Evolutionary conservation across 1,140 invertebrate genomes (phyloP), one percentile per base, ranked within the genome.

Genomic region (Drusus annulatus): DNA sequence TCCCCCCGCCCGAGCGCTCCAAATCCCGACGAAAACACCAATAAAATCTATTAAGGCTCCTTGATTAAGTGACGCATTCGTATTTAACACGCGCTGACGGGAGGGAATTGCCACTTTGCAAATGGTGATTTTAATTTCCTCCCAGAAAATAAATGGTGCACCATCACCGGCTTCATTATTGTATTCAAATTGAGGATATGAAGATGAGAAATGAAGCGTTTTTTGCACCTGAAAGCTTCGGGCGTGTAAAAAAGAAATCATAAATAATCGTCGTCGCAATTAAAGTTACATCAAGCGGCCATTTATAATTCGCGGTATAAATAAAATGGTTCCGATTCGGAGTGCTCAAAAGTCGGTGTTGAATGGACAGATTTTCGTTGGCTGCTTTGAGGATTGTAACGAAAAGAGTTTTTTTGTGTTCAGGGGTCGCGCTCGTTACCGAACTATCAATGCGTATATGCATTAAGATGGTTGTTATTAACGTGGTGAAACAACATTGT

Each of bases 51-150:
- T 78, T 78, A 69, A 63, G 45, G 17, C 62, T 23, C 50, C 62
- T 69, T 69, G 76, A 78, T 78, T 52, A 78, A 69, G 76, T 69
- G 76, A 78, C 76, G 76, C 76, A 78, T 36, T 78, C 76, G 28
- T 50, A 78, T 77, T 77, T 51, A 77, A 77, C 75, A 77, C 58
- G 52, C 63, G 75, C 58, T 63, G 45, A 62, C 75, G 60, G 68
- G 65, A 25, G 16, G 69, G 69, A 74, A 74, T 74, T 74, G 69
- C 51, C 69, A 74, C 69, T 28, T 56, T 50, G 21, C 65, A 50
- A 16, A 69, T 69, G 65, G 65, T 19, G 31, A 69, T 50, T 69
- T 69, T 50, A 69, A 69, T 69, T 69, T 69, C 65, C 36, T 69
- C 65, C 23, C 65, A n/a, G 25, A 28, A 28, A 65, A 31, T 65